Evolutionary conservation across 2,888 invertebrate genomes (phyloP).

Genomic region (Cephus rjabovi): DNA sequence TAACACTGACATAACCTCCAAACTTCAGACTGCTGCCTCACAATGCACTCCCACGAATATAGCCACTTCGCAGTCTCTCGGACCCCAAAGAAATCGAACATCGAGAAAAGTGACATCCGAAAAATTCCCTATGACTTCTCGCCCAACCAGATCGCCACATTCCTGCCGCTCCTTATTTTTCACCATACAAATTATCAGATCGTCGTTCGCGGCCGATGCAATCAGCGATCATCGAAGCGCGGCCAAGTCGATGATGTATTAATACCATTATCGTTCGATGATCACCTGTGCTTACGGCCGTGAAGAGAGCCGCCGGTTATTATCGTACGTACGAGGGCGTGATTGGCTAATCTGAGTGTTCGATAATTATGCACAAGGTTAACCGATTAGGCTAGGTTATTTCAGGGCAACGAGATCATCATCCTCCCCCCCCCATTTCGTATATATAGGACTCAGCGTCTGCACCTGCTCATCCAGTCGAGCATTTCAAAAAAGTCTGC

Average conservation of each 20-base stretch:
- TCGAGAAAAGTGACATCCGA: not conserved
- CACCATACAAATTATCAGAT: not conserved
- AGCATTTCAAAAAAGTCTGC: not conserved
- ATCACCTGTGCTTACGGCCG: slow-evolving; percentile 41
- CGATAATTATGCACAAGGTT: slow-evolving; percentile 26
- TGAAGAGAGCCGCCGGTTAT: slow-evolving; percentile 40
- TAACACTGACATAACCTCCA: not conserved
- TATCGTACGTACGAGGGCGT: slow-evolving; percentile 48
- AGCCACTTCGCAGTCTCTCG: not conserved
- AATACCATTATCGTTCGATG: slow-evolving; percentile 58
- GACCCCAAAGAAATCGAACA: not conserved
- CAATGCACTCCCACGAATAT: not conserved
- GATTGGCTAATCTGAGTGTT: slow-evolving; percentile 49
- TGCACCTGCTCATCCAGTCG: not conserved
- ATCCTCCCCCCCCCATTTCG: not conserved
- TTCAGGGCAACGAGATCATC: not conserved
- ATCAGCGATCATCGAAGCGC: slow-evolving; percentile 55
- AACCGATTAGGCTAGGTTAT: not conserved
- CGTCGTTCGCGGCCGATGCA: slow-evolving; percentile 31
- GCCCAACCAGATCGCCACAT: not conserved
- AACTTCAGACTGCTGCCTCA: not conserved
- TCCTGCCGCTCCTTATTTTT: not conserved
- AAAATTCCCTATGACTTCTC: not conserved
- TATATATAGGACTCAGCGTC: not conserved
- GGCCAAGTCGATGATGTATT: slow-evolving; percentile 58